Conservation (phyloP, 2,113 vertebrate species). For the Trichechus manatus region DNA sequence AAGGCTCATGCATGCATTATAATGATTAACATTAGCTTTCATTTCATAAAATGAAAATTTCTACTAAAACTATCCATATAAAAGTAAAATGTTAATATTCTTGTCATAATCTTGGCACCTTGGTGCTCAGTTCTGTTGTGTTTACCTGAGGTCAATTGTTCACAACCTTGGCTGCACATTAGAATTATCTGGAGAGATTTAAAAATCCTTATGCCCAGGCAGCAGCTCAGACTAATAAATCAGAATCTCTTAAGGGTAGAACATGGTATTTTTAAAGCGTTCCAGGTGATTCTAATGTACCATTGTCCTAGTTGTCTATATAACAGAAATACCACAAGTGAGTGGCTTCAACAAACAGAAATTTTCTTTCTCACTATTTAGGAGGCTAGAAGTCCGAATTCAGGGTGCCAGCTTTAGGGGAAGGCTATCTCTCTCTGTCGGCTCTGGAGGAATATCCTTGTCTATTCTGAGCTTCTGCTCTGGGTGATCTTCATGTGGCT, state of each 20-base stretch:
- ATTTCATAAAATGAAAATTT: slow-evolving; percentile 47
- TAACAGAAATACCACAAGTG: too few species aligned
- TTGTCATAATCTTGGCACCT: neutral
- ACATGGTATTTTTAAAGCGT: neutral
- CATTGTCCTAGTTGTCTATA: too few species aligned
- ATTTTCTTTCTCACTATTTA: too few species aligned
- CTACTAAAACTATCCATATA: neutral
- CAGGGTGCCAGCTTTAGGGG: too few species aligned
- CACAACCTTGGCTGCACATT: neutral
- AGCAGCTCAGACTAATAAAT: neutral
- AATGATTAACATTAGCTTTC: neutral
- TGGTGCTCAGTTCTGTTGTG: neutral
- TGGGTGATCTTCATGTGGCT: too few species aligned
- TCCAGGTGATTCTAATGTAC: neutral
- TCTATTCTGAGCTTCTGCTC: too few species aligned
- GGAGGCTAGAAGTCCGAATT: too few species aligned
- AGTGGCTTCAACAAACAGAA: too few species aligned
- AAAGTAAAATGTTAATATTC: slow-evolving; percentile 12
- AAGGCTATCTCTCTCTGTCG: too few species aligned
- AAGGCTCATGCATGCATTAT: neutral
- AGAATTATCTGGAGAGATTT: neutral
- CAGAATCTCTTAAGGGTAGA: neutral
- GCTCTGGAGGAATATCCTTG: too few species aligned
- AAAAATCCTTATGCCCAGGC: neutral
- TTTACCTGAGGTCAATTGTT: neutral